Conservation (phyloP, 1,140 invertebrate species). For the Atta cephalotes region DNA sequence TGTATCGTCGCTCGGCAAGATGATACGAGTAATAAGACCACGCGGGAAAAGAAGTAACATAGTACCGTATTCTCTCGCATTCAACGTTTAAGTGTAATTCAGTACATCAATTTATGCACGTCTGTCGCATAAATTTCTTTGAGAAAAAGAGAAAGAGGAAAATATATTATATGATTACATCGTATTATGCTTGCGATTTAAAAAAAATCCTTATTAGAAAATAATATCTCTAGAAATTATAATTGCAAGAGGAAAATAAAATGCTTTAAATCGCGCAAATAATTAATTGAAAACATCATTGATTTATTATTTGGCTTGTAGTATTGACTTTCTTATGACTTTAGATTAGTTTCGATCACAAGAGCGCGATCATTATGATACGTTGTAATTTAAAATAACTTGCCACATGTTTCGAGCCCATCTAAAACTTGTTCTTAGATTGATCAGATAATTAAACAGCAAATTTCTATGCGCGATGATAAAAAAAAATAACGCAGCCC, state of each 20-base stretch:
- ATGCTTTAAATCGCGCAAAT: neutral
- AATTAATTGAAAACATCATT: slow-evolving; percentile 5
- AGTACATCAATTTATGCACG: neutral
- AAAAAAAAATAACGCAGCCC: slow-evolving; percentile 20
- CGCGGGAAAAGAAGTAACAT: slow-evolving; percentile 38
- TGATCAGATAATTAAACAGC: slow-evolving; percentile 11
- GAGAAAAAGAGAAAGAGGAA: neutral
- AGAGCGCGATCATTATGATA: neutral
- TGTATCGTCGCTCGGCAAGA: slow-evolving; percentile 40
- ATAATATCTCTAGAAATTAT: neutral
- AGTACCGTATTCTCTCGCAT: slow-evolving; percentile 17
- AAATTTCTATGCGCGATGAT: slow-evolving; percentile 30
- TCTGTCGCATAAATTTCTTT: neutral
- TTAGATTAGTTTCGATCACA: neutral
- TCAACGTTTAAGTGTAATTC: slow-evolving; percentile 12
- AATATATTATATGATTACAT: neutral
- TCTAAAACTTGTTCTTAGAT: neutral
- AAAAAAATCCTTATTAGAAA: neutral
- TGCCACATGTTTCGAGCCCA: neutral
- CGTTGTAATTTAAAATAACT: neutral
- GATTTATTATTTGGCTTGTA: neutral
- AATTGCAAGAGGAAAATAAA: neutral
- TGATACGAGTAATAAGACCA: slow-evolving; percentile 65
- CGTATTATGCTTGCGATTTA: neutral
- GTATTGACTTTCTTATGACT: neutral